These are phyloP conservation scores for Diploscapter pachys DNA, from an alignment of 1,140 invertebrate species.

Conservation along the genomic window DNA sequence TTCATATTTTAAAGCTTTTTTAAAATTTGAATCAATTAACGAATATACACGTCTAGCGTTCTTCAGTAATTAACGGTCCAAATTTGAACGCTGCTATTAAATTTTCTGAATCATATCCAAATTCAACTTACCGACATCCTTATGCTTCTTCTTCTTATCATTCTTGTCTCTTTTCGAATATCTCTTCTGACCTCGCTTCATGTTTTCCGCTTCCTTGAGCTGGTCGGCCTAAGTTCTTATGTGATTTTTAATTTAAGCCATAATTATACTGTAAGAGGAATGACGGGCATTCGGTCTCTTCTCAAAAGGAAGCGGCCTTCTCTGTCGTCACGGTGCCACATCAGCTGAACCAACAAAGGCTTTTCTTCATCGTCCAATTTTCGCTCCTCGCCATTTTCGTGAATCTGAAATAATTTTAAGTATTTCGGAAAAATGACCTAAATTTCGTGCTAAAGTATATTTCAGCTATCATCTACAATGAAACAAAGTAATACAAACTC, in stretches of 20 bases:
- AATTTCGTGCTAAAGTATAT: neutral
- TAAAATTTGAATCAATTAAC: neutral
- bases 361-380: conserved; percentile 83
- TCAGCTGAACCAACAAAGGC: conserved; percentile 92
- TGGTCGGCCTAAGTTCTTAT: too few relatives aligned
- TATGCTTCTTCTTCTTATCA: conserved; percentile 93
- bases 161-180: conserved; percentile 95
- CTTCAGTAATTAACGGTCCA: too few relatives aligned
- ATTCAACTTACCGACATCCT: conserved; percentile 60
- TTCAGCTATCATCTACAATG: conserved; percentile 4
- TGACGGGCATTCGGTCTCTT: conserved; percentile 67
- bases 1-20: conserved; percentile 42
- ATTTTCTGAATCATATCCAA: neutral
- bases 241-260: too few relatives aligned
- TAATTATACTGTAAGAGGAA: conserved; percentile 16
- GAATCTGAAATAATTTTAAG: conserved; percentile 62
- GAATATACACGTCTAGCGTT: conserved; percentile 33
- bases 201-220: too few relatives aligned
- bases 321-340: conserved; percentile 96
- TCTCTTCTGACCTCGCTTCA: conserved; percentile 67
- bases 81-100: too few relatives aligned
- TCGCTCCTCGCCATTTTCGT: conserved; percentile 89
- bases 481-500: neutral
- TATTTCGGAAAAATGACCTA: too few relatives aligned
- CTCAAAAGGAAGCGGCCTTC: conserved; percentile 92